Evolutionary conservation across 2,113 vertebrate species (phyloP).

Genomic region (Barbus barbus): DNA sequence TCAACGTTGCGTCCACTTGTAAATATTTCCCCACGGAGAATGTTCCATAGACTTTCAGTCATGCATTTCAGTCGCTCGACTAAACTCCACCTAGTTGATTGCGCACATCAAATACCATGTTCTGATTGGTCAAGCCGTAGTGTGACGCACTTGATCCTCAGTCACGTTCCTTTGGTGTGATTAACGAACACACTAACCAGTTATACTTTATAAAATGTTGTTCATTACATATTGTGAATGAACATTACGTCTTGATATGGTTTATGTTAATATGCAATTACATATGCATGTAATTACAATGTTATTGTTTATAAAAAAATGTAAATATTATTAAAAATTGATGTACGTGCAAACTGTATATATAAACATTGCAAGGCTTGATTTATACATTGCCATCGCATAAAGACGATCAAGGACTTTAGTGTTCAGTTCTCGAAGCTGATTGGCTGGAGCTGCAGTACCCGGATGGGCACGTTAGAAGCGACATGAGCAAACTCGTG

Average conservation of each 20-base stretch:
- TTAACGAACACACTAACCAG: not conserved
- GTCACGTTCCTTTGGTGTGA: conserved; percentile 78
- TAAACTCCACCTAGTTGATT: conserved; percentile 51
- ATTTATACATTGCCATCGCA: not conserved
- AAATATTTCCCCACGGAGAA: conserved; percentile 9
- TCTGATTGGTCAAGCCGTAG: conserved; percentile 56
- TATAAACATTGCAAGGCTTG: not conserved
- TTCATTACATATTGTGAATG: not conserved
- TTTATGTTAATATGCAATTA: not conserved
- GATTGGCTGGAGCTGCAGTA: conserved; percentile 57
- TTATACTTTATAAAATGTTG: not conserved
- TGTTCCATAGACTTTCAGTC: conserved; percentile 6
- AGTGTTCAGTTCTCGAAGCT: not conserved
- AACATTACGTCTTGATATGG: not conserved
- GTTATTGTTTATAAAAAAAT: not conserved
- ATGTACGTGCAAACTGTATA: not conserved
- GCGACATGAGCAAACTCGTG: conserved; percentile 14
- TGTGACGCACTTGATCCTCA: conserved; percentile 40
- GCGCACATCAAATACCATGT: not conserved
- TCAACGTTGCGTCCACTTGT: not conserved
- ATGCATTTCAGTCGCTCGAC: not conserved
- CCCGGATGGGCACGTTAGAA: conserved; percentile 72
- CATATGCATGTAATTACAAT: not conserved
- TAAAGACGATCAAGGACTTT: not conserved
- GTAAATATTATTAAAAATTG: not conserved